These are phyloP conservation scores for Rallus limicola DNA, from an alignment of 2,113 vertebrate species.

Conservation along the genomic window DNA sequence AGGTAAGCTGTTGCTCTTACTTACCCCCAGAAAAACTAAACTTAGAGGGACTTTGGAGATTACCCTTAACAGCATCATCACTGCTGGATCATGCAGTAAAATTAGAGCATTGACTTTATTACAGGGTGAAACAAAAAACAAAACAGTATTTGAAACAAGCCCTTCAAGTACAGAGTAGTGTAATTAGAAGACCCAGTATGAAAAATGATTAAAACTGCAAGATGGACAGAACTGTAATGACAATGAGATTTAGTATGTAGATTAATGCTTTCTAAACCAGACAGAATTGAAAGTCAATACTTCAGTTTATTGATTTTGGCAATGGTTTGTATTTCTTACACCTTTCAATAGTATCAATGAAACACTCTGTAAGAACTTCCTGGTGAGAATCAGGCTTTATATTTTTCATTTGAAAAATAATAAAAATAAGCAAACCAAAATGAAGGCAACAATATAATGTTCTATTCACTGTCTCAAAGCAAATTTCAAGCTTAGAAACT, in stretches of 20 bases:
- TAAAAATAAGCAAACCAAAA: conserved; percentile 47
- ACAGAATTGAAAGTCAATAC: conserved; percentile 58
- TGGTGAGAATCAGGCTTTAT: conserved; percentile 53
- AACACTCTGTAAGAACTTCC: conserved; percentile 8
- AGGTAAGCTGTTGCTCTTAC: background rate
- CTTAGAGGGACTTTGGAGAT: background rate
- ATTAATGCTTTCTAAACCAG: conserved; percentile 53
- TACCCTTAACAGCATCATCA: background rate
- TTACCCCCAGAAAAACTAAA: background rate
- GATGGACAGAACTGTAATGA: conserved; percentile 33
- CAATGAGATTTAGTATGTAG: conserved; percentile 40
- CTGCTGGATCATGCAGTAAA: background rate
- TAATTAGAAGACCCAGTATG: background rate
- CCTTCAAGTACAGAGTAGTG: background rate
- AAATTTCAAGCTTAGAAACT: background rate
- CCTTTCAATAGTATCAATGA: conserved; percentile 48
- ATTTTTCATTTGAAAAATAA: conserved; percentile 43
- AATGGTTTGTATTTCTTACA: conserved; percentile 46
- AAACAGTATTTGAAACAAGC: conserved; percentile 12
- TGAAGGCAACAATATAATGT: background rate
- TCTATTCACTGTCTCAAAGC: background rate
- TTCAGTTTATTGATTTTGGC: conserved; percentile 57
- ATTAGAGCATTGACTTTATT: background rate
- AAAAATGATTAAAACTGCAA: conserved; percentile 59
- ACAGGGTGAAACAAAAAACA: background rate